These are phyloP conservation scores for Pipra filicauda DNA, from an alignment of 2,113 vertebrate genomes.

Conservation along the genomic window DNA sequence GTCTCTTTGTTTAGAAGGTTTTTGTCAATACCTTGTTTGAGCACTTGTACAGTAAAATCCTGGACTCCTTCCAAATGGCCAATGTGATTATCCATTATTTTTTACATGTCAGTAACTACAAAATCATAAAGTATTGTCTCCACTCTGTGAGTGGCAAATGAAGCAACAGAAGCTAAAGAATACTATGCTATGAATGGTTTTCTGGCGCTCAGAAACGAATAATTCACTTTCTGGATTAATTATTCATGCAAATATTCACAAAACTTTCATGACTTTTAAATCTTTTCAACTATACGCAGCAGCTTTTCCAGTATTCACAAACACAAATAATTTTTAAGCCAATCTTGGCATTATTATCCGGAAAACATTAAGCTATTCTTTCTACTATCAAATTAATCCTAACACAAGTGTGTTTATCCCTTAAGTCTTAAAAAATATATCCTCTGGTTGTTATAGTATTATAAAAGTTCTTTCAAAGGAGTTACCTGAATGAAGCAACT, in stretches of 20 bases:
- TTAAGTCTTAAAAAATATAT: background rate
- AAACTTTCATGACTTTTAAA: background rate
- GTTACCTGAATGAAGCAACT: background rate
- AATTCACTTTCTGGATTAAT: background rate
- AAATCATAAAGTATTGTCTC: background rate
- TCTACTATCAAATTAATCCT: background rate
- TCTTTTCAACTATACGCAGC: background rate
- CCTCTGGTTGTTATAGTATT: background rate
- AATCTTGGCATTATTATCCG: background rate
- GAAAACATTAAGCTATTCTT: background rate
- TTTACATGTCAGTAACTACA: background rate
- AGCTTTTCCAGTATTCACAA: background rate
- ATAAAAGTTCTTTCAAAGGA: background rate
- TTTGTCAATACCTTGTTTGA: background rate
- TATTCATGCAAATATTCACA: background rate
- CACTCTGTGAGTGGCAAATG: background rate
- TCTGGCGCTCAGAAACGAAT: background rate
- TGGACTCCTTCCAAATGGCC: background rate
- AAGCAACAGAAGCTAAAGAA: background rate
- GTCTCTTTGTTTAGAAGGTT: background rate
- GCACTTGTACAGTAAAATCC: background rate
- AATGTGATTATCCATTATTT: background rate
- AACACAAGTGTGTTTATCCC: background rate
- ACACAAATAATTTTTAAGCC: background rate
- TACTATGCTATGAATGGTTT: background rate